Conservation (phyloP, 2,797 vertebrate genomes). For the Tokudaia muenninki region DNA sequence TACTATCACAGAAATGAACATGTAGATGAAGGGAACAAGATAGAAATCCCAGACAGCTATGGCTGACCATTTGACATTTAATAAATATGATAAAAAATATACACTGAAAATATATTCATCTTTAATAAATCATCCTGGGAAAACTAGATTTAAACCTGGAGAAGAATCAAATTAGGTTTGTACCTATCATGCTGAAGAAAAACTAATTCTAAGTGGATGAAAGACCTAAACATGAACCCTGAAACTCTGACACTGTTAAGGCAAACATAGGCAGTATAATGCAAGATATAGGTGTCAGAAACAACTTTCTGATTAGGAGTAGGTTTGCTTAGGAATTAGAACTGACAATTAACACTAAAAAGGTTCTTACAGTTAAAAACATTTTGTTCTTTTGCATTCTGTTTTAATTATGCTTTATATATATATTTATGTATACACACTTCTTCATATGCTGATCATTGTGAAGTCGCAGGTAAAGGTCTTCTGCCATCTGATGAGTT, state of each 20-base stretch:
- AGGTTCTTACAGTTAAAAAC: too few species aligned
- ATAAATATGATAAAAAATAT: neutral
- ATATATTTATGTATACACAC: too few species aligned
- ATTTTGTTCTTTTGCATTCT: too few species aligned
- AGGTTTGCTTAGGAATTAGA: neutral
- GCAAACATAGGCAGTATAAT: too few species aligned
- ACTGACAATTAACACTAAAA: neutral
- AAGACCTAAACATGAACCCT: neutral
- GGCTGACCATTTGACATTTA: neutral
- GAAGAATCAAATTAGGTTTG: neutral
- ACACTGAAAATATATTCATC: neutral
- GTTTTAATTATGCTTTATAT: too few species aligned
- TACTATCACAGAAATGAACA: neutral
- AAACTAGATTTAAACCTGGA: neutral
- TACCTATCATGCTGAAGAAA: neutral
- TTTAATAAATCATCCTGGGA: neutral
- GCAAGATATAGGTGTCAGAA: neutral
- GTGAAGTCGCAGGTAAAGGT: too few species aligned
- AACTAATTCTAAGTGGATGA: neutral
- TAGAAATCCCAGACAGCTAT: neutral
- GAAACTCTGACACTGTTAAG: too few species aligned
- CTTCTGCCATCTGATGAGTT: neutral
- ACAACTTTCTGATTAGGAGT: neutral
- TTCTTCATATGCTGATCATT: too few species aligned
- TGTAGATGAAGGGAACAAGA: neutral